Percentiles rank a stretch among this genome's conserved stretches.
These are phyloP conservation scores for Amphipoea lucens DNA, from an alignment of 2,888 invertebrate genomes.

Conservation along the genomic window DNA sequence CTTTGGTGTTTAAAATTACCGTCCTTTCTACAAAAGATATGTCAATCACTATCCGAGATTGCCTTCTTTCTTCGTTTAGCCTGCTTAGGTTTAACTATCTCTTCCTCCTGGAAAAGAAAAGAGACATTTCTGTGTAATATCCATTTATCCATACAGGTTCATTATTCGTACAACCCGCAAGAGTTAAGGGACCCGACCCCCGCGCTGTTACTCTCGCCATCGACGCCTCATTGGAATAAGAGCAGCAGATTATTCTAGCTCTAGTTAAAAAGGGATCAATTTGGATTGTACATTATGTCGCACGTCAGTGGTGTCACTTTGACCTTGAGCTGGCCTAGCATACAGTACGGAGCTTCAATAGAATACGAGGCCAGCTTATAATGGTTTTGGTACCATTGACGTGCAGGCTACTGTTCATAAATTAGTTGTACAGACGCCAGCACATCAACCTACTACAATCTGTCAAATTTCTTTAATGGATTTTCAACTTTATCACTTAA, in stretches of 20 bases:
- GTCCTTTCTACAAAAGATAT: constrained; percentile 83
- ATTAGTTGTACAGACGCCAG: no score
- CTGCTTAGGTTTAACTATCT: constrained; percentile 97
- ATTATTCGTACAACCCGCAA: no score
- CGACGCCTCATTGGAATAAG: no score
- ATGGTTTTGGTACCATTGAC: not conserved
- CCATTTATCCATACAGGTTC: not conserved
- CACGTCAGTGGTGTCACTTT: not conserved
- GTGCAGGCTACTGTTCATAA: not conserved
- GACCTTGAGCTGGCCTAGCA: not conserved
- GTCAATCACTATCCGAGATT: constrained; percentile 98
- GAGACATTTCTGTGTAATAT: not conserved
- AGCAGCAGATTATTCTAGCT: not conserved
- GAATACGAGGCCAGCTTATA: not conserved
- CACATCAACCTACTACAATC: no score
- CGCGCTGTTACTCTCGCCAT: no score
- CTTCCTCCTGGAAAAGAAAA: constrained; percentile 93
- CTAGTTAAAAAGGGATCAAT: not conserved
- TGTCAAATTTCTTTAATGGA: no score
- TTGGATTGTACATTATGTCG: not conserved
- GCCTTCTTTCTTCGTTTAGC: constrained; percentile 97
- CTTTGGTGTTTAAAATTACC: constrained; percentile 89
- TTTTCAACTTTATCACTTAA: no score
- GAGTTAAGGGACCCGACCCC: no score
- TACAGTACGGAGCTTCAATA: not conserved